These are phyloP conservation scores for Strigops habroptila DNA, from an alignment of 2,113 vertebrate genomes.

Conservation along the genomic window DNA sequence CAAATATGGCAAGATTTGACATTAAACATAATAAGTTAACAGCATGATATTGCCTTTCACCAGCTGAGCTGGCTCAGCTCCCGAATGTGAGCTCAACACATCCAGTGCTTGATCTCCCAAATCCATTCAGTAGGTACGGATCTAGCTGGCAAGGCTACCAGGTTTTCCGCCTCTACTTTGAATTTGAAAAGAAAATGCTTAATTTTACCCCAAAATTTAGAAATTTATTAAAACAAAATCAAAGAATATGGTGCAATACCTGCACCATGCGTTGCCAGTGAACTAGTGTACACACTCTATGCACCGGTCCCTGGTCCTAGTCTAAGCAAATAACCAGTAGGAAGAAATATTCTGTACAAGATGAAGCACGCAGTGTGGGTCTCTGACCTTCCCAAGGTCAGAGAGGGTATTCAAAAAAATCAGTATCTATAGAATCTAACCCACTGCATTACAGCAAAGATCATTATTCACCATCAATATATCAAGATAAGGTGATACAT, in stretches of 20 bases:
- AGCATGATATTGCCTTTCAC: neutral
- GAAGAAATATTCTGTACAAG: neutral
- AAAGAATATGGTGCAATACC: fast-evolving
- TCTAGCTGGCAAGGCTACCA: neutral
- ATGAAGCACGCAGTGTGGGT: neutral
- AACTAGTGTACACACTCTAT: fast-evolving
- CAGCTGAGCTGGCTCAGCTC: neutral
- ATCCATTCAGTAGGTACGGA: neutral
- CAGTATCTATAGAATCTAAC: neutral
- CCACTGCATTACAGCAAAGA: neutral
- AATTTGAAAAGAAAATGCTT: fast-evolving
- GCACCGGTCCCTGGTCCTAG: neutral
- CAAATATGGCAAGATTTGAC: neutral
- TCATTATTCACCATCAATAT: neutral
- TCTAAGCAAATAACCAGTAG: neutral
- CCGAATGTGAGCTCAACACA: neutral
- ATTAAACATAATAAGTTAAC: neutral
- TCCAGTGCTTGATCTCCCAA: neutral
- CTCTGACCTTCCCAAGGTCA: neutral
- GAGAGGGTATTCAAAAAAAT: neutral
- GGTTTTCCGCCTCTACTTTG: neutral
- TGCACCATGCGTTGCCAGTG: fast-evolving
- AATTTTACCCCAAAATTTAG: fast-evolving
- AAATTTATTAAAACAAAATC: neutral
- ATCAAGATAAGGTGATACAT: neutral